Evolutionary conservation across 2,113 vertebrate genomes (phyloP), one percentile per base, ranked within the genome.

Genomic region (Hirundichthys speculiger): DNA sequence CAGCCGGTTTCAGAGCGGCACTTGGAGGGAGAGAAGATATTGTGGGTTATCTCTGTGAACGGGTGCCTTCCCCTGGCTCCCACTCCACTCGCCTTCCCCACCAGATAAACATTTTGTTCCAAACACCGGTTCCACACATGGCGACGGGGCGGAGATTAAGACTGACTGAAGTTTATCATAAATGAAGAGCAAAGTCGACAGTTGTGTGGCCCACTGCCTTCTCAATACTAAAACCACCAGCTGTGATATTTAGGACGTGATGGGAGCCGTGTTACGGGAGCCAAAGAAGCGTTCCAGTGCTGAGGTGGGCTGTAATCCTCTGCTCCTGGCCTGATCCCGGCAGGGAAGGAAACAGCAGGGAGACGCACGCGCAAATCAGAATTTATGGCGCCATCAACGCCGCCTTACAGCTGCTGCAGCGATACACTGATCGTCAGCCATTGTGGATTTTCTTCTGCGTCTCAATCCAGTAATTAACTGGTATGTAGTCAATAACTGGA

Each of bases 151-250:
- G 43, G 59, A 88, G 87, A 88, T 88, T 89, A 87, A 83, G 55
- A 64, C 65, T 21, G 83, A 83, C 78, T 90, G 87, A 88, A 83
- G 79, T 84, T 83, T 83, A 87, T 88, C 86, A 87, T 74, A 85
- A 88, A 82, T 82, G 85, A 84, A 82, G 83, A 85, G 87, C 85
- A 79, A 87, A 85, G 89, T 88, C 75, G 83, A 87, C 87, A 84
- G 77, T 77, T 80, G 80, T 74, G 77, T 83, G 83, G 81, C 79
- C 77, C 82, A 77, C 82, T 69, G 79, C 80, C 75, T n/a, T 88
- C 76, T 79, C 66, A 58, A 75, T 76, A 58, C 72, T 75, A 75
- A 82, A 77, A 66, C 76, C 77, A 75, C 73, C 85, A 82, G 73
- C 85, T 77, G 79, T 67, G 77, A 59, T 82, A 76, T 85, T 87